Evolutionary conservation across 2,888 invertebrate genomes (phyloP), one percentile per base, ranked within the genome.

Genomic region (Lithophane socia): DNA sequence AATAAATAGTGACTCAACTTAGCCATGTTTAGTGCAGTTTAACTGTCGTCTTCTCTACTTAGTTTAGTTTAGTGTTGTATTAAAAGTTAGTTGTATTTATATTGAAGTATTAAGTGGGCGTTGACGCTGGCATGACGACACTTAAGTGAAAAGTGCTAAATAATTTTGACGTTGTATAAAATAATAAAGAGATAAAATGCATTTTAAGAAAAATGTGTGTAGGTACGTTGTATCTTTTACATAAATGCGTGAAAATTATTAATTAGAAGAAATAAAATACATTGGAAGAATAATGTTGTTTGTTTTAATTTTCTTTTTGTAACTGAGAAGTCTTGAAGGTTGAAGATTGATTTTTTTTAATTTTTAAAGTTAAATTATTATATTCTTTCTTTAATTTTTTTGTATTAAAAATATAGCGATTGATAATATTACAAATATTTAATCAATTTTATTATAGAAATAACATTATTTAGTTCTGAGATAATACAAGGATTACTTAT

Each of bases 11-110:
- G 21, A 44, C 65, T 56, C 21, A 75, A 69, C 47, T 82, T 47
- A 70, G 21, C 42, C 24, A 54, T 49, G 74, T 76, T 86, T 42
- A 82, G 61, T 79, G 70, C 72, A 70, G 10, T 70, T 74, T 66
- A 44, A 67, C 24, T 13, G 37, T 63, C 60, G n/a, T 49, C 24
- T 42, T 49, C 58, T 54, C 63, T 49, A 71, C 73, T 73, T 52
- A 83, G 52, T 79, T 56, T 13, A 67, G 37, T 84, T 85, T 73
- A 86, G 49, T 47, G 21, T 66, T 10, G 47, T 84, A 84, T 54
- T 80, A 79, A 79, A 76, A 75, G n/a, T 77, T 67, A 67, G 29
- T 60, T n/a, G 67, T 58, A 44, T 73, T 65, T 75, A 60, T 71
- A 71, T 61, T 64, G 37, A 7, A 77, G 54, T 65, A 42, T 74